These are phyloP conservation scores for pig (Sus scrofa) DNA, from an alignment of 2,113 vertebrate genomes.

Conservation along the genomic window T2T-Sscrofa CM000830.6:83666001-83666500, in stretches of 20 bases:
- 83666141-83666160: slow-evolving; percentile 61
- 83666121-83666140: slow-evolving; percentile 60
- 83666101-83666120: slow-evolving; percentile 75
- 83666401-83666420: background rate
- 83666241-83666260: slow-evolving; percentile 49
- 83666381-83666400: background rate
- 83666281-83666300: background rate
- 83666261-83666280: slow-evolving; percentile 66
- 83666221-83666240: slow-evolving; percentile 42
- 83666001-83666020: slow-evolving; percentile 22
- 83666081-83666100: slow-evolving; percentile 79
- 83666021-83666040: slow-evolving; percentile 53
- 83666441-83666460: background rate
- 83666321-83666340: slow-evolving; percentile 8
- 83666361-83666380: slow-evolving; percentile 15
- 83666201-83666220: slow-evolving; percentile 67
- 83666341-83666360: background rate
- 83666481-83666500: too few relatives aligned
- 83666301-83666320: slow-evolving; percentile 52
- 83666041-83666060: slow-evolving; percentile 63
- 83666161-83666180: slow-evolving; percentile 75
- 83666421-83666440: background rate
- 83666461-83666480: background rate
- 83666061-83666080: slow-evolving; percentile 64
- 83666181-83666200: slow-evolving; percentile 70